phyloP scores from a whole-genome alignment of 2,888 invertebrate species.

The Dromius quadrimaculatus region DNA sequence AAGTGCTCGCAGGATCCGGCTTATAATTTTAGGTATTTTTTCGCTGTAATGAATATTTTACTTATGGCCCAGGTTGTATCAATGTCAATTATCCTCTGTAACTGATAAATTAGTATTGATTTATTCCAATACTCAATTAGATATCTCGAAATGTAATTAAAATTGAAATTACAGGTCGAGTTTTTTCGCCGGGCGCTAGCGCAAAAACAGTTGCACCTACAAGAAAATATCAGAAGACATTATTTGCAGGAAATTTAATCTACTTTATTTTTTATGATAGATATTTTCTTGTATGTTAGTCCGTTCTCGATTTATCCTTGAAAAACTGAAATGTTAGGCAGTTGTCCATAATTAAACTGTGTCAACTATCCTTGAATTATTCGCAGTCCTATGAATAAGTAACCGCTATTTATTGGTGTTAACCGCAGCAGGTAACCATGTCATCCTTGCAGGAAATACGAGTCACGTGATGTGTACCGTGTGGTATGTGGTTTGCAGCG shows the following conservation, averaged over 20 bases:
- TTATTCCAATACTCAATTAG: constrained; percentile 1
- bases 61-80: constrained; percentile 37
- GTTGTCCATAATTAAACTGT: too few relatives aligned
- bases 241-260: too few relatives aligned
- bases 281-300: too few relatives aligned
- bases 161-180: too few relatives aligned
- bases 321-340: too few relatives aligned
- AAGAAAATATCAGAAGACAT: too few relatives aligned
- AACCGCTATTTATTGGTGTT: not conserved
- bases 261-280: too few relatives aligned
- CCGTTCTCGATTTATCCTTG: too few relatives aligned
- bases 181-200: too few relatives aligned
- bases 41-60: constrained; percentile 47
- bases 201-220: too few relatives aligned
- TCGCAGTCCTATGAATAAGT: not conserved
- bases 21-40: constrained; percentile 49
- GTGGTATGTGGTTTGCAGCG: not conserved
- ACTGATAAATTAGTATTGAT: constrained; percentile 33
- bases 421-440: constrained; percentile 4
- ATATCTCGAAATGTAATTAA: not conserved
- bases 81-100: constrained; percentile 43
- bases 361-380: not conserved
- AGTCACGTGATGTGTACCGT: constrained; percentile 15
- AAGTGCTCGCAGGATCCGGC: constrained; percentile 47
- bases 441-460: constrained; percentile 2